Base-by-base conservation (phyloP, 2,888 invertebrate species). In the Bruchidius siliquastri region DNA sequence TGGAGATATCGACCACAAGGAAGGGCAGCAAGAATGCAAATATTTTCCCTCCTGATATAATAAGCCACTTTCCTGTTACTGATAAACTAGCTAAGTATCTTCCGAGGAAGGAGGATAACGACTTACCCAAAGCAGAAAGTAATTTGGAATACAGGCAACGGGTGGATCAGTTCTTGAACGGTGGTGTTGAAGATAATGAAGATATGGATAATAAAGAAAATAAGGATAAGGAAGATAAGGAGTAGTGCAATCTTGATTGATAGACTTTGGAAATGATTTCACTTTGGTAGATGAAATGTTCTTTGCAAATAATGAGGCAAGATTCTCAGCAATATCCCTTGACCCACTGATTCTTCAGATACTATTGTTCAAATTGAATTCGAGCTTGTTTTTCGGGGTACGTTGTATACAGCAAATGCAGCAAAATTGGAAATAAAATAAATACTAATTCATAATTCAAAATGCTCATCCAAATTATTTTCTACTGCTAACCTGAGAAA, bases 1-100 rank as follows among this genome's bases (percentile, higher is more conserved):
- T 90, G 26, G 88, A 88, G 49, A 88, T 90, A 0, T 88, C 88
- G 0, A 89, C 90, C 0, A 88, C 88, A 75, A 88, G 88, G n/a
- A 90, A 90, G 83, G 90, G 90, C 0, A 89, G 88, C 72, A 88
- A 88, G 74, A 88, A 88, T 72, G 85, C 85, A 0, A 88, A 87
- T 77, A 78, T 87, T 0, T 87, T 88, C 0, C 89, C 89, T 78
- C 88, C 89, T 0, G 89, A 90, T 79, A 82, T 90, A 66, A 87
- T 90, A 22, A 88, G 89, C 22, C 88, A 89, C 77, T 89, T 89
- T 76, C 89, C 90, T 0, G 87, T 86, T 75, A 82, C 82, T 4
- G 82, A 82, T 8, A 90, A 90, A 78, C 87, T 90, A 20, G 89
- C 89, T 72, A 88, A 87, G 73, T 89, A 89, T 80, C 88, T 90